Percentiles rank a stretch among this genome's conserved stretches.
phyloP scores from a whole-genome alignment of 1,140 invertebrate genomes.

The Cotesia typhae region DNA sequence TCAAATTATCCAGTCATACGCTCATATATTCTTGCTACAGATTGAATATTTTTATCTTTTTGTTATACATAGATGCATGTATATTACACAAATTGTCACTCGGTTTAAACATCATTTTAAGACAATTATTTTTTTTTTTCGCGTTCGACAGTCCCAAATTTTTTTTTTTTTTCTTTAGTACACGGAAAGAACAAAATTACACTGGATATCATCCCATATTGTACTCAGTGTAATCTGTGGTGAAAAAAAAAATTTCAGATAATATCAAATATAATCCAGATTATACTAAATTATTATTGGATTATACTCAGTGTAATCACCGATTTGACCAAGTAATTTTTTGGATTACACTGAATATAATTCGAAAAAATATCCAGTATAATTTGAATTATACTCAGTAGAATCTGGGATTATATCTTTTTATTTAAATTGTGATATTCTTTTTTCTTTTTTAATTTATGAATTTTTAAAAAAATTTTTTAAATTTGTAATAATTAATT shows the following conservation, averaged over 20 bases:
- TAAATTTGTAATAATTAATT: no score
- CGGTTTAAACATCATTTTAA: constrained; percentile 49
- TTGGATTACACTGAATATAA: no score
- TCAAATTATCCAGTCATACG: constrained; percentile 69
- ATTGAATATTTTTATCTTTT: constrained; percentile 41
- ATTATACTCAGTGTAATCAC: no score
- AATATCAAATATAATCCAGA: no score
- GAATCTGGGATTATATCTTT: background rate
- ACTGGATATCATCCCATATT: no score
- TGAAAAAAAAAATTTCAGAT: no score
- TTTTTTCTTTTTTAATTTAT: constrained; percentile 19
- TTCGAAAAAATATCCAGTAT: no score
- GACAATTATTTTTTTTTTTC: constrained; percentile 46
- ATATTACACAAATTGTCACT: constrained; percentile 50
- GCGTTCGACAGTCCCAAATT: constrained; percentile 59
- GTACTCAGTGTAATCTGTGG: no score
- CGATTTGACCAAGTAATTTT: no score
- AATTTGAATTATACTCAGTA: no score
- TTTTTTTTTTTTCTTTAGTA: constrained; percentile 15
- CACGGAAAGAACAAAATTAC: no score
- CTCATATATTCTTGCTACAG: constrained; percentile 63
- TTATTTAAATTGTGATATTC: constrained; percentile 14
- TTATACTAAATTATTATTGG: no score
- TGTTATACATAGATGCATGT: constrained; percentile 20
- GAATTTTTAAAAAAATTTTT: background rate